Evolutionary conservation across 2,113 vertebrate genomes (phyloP).

Genomic region (Tenebrosternarchus preto): DNA sequence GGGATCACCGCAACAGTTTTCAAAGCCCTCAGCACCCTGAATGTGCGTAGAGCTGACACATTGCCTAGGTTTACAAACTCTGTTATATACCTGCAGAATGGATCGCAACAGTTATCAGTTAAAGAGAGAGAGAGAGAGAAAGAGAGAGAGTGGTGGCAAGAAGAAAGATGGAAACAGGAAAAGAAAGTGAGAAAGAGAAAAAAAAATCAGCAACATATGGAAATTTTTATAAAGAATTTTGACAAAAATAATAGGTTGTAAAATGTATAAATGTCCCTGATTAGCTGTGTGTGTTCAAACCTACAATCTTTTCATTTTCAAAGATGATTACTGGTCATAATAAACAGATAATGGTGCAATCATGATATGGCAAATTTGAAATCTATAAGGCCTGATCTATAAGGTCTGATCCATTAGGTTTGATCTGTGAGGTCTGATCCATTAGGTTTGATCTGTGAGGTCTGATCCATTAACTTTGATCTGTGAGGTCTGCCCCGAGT

Average conservation of each 20-base stretch:
- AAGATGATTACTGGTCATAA: background rate
- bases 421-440: no score
- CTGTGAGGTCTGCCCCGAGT: no score
- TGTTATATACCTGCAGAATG: slow-evolving; percentile 99
- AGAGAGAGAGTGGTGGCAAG: slow-evolving; percentile 25
- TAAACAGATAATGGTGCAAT: background rate
- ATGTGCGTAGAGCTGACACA: slow-evolving; percentile 99
- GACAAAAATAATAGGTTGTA: no score
- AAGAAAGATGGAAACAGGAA: slow-evolving; percentile 25
- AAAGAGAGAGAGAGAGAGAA: slow-evolving; percentile 51
- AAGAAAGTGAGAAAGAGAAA: background rate
- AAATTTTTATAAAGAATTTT: background rate
- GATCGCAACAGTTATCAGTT: slow-evolving; percentile 71
- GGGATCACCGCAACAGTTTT: slow-evolving; percentile 99
- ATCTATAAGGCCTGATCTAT: background rate
- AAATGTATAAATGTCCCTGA: background rate
- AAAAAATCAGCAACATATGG: background rate
- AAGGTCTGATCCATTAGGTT: no score
- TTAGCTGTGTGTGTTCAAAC: background rate
- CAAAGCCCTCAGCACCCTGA: slow-evolving; percentile 99
- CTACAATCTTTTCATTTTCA: background rate
- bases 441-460: no score
- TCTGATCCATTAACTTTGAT: no score
- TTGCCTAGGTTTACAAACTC: slow-evolving; percentile 99
- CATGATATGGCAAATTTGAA: background rate